phyloP scores from a whole-genome alignment of 2,797 vertebrate species.

The Acanthurus leucopareius region DNA sequence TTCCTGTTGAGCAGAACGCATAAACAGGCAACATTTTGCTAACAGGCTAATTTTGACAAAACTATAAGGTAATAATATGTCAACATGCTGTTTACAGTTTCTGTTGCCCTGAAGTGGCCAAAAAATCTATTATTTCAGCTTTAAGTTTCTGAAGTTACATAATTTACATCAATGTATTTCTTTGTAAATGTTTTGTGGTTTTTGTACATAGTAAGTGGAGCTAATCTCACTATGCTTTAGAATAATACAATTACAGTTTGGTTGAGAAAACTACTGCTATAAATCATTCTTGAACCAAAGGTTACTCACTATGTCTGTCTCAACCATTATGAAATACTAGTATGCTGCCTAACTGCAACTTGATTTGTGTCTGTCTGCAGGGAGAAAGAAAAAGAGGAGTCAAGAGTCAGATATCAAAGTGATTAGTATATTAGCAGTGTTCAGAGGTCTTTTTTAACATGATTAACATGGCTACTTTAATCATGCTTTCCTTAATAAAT shows the following conservation, averaged over 20 bases:
- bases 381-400: not conserved
- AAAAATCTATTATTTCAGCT: not conserved
- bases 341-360: not conserved
- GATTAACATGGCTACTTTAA: constrained; percentile 12
- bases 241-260: not conserved
- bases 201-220: too few species aligned
- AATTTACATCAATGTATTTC: too few species aligned
- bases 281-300: not conserved
- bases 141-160: not conserved
- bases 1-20: not conserved
- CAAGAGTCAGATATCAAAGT: constrained; percentile 18
- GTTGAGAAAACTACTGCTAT: not conserved
- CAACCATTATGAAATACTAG: not conserved
- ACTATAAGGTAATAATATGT: too few species aligned
- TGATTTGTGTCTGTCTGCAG: constrained; percentile 19
- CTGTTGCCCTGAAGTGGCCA: not conserved
- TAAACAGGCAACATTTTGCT: not conserved
- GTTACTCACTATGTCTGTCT: constrained; percentile 3
- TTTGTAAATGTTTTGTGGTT: too few species aligned
- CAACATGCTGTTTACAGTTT: not conserved
- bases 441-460: constrained; percentile 6
- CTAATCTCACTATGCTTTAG: not conserved
- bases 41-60: not conserved
- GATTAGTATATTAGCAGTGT: constrained; percentile 20
- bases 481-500: constrained; percentile 24